Evolutionary conservation across 2,113 vertebrate species (phyloP).

Genomic region (Piprites chloris): DNA sequence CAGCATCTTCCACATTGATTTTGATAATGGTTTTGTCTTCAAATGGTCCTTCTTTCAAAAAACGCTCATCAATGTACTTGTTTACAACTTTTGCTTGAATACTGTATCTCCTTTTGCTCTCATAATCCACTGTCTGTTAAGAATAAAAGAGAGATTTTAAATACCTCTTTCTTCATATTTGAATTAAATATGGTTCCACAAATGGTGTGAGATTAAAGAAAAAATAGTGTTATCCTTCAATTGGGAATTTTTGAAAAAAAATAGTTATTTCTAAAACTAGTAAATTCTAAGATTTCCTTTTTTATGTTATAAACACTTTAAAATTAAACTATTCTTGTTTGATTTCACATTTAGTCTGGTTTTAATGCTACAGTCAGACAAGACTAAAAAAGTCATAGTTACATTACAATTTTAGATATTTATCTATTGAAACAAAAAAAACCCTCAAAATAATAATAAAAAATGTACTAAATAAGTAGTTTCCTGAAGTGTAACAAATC

Average conservation of each 20-base stretch:
- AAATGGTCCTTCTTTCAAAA: constrained; percentile 70
- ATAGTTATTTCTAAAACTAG: not conserved
- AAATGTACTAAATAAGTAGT: not conserved
- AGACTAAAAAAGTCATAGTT: not conserved
- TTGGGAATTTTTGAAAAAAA: not conserved
- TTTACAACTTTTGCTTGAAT: constrained; percentile 82
- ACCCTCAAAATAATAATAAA: not conserved
- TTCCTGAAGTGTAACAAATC: not conserved
- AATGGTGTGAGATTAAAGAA: not conserved
- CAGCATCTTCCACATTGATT: constrained; percentile 84
- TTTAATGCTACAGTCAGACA: not conserved
- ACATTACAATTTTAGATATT: not conserved
- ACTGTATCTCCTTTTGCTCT: constrained; percentile 78
- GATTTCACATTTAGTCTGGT: not conserved
- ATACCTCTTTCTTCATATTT: not conserved
- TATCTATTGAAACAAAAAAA: not conserved
- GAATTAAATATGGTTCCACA: not conserved
- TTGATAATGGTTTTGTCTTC: constrained; percentile 82
- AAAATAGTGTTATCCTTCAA: not conserved
- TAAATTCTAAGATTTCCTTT: not conserved
- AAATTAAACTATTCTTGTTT: not conserved
- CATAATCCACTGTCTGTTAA: constrained; percentile 86
- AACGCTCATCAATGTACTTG: constrained; percentile 72
- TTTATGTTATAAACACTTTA: not conserved
- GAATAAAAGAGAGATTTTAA: not conserved